Evolutionary conservation across 2,113 vertebrate genomes (phyloP), one percentile per base, ranked within the genome.

Genomic region (Notothenia rossii): DNA sequence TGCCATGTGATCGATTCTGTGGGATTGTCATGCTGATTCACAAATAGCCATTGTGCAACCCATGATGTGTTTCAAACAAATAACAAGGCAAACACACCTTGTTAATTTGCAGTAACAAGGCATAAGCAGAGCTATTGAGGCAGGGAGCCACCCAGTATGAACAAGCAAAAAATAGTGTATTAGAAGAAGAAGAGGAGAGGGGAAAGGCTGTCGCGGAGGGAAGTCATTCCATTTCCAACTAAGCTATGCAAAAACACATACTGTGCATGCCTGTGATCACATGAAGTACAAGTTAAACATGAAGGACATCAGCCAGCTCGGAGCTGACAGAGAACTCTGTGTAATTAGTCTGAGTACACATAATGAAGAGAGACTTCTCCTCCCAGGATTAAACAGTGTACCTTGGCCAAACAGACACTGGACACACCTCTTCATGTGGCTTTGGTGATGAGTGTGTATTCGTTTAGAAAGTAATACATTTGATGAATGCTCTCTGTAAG

Each of bases 301-400:
- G 64, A 80, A 10, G 17, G 43, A 40, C 1, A 49, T 61, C 33
- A 7, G 45, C 60, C 53, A 13, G 70, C 72, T 77, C 25, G 0
- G 14, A 72, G 79, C 33, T 58, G 60, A 77, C 59, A 70, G 59
- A 69, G 2, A 13, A 46, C 7, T 61, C 33, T 74, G 62, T 79
- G 69, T 20, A 75, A 90, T 87, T 80, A 84, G 59, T 65, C 36
- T 81, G 3, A 88, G 86, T 75, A 86, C 73, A 89, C 79, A 90
- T 43, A 7, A 55, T n/a, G 3, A 77, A 72, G 29, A 46, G 49
- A 49, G 20, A 64, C 70, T 55, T 84, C 70, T 79, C 77, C 70
- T 75, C 79, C 78, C 56, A 49, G 67, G n/a, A 50, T 68, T 54
- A 65, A 15, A 63, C 6, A 40, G 54, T 22, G 49, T 29, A 54